These are phyloP conservation scores for Drosophila albomicans DNA, from an alignment of 1,140 invertebrate genomes.

Conservation along the genomic window DNA sequence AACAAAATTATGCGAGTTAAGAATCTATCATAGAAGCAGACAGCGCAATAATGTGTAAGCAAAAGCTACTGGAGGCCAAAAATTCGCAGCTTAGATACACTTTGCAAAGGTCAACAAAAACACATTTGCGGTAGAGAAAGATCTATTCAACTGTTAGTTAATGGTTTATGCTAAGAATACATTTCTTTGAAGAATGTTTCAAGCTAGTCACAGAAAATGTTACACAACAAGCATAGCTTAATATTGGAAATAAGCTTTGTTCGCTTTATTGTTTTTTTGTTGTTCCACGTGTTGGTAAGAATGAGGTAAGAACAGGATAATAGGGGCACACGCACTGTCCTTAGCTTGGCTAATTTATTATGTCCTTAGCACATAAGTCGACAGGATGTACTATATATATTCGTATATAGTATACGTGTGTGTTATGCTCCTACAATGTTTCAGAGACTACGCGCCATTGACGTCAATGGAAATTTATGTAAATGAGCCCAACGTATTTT, in stretches of 20 bases:
- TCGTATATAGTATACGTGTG: conserved; percentile 2
- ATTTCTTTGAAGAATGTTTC: too few species aligned
- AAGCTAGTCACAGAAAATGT: too few species aligned
- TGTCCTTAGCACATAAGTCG: background rate
- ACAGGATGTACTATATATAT: background rate
- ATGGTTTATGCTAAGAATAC: background rate
- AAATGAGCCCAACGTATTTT: conserved; percentile 38
- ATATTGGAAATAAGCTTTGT: background rate
- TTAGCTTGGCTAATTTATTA: conserved; percentile 7
- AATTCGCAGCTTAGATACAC: background rate
- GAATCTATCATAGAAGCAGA: conserved; percentile 13
- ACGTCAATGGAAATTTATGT: conserved; percentile 69
- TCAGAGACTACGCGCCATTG: background rate
- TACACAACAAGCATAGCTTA: too few species aligned
- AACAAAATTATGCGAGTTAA: conserved; percentile 28
- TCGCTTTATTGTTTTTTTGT: background rate
- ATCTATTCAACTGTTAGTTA: background rate
- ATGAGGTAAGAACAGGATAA: conserved; percentile 4
- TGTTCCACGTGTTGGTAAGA: background rate
- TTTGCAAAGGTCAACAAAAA: background rate
- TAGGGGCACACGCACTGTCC: conserved; percentile 9
- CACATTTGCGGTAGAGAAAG: background rate
- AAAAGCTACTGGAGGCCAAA: conserved; percentile 4
- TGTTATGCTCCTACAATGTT: conserved; percentile 27
- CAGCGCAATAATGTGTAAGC: conserved; percentile 15